Evolutionary conservation across 2,888 invertebrate species (phyloP).

Genomic region (Drosophila mimica): DNA sequence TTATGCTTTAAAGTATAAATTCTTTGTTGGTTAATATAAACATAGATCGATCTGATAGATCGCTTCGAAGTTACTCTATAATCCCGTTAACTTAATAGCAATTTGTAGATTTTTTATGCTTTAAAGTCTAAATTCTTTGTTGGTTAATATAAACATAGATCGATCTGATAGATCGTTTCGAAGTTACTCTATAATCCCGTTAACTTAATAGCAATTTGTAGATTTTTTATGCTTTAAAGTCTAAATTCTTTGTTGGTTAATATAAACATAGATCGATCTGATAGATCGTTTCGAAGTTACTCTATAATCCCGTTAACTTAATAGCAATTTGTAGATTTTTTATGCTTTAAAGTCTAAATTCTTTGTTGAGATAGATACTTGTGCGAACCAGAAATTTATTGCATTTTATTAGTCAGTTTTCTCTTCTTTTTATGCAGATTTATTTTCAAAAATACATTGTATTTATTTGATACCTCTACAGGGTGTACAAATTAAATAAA

Average conservation of each 20-base stretch:
- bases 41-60: neutral
- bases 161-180: neutral
- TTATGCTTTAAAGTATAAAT: neutral
- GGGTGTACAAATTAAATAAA: conserved; percentile 8
- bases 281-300: neutral
- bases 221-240: neutral
- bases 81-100: neutral
- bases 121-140: neutral
- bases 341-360: neutral
- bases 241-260: neutral
- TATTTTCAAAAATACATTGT: neutral
- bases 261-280: neutral
- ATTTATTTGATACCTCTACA: neutral
- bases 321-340: no score
- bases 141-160: neutral
- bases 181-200: conserved; percentile 1
- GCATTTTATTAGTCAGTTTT: neutral
- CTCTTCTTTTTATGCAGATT: neutral
- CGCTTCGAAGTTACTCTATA: neutral
- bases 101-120: neutral
- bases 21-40: neutral
- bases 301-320: neutral
- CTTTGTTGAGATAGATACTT: neutral
- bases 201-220: neutral
- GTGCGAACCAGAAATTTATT: neutral